phyloP scores from a whole-genome alignment of 2,888 invertebrate genomes.

The Agonum fuliginosum region DNA sequence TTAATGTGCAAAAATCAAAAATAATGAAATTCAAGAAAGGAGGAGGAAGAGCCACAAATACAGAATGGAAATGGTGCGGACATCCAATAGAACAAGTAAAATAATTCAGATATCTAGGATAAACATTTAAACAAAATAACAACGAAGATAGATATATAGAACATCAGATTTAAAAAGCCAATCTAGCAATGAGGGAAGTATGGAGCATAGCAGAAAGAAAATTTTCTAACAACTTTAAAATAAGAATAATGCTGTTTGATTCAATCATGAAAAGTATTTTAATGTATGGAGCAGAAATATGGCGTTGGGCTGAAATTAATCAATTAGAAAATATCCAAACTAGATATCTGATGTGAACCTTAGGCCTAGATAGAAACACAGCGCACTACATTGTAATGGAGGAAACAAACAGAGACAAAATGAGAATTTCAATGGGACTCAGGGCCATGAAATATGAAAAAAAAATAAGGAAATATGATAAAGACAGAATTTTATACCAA shows the following conservation, averaged over 20 bases:
- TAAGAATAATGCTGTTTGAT: slow-evolving; percentile 38
- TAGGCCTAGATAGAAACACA: slow-evolving; percentile 10
- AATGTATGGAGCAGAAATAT: slow-evolving; percentile 41
- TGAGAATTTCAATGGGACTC: background rate
- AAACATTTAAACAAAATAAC: slow-evolving; percentile 32
- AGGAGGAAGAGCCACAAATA: too few relatives aligned
- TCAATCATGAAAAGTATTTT: slow-evolving; percentile 12
- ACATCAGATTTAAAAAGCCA: slow-evolving; percentile 48
- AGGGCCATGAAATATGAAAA: background rate
- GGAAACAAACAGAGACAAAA: slow-evolving; percentile 43
- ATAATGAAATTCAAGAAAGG: too few relatives aligned
- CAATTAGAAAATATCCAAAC: slow-evolving; percentile 27
- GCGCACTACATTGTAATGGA: slow-evolving; percentile 39
- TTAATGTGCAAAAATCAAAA: too few relatives aligned
- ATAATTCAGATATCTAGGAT: slow-evolving; percentile 60
- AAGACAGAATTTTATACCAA: background rate
- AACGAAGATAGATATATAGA: slow-evolving; percentile 7
- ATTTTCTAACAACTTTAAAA: slow-evolving; percentile 27
- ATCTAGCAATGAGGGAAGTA: slow-evolving; percentile 27
- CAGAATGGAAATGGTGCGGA: too few relatives aligned
- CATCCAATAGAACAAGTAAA: too few relatives aligned
- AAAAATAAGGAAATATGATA: slow-evolving; percentile 1
- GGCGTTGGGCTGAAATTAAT: slow-evolving; percentile 36
- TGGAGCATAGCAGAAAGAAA: slow-evolving; percentile 52
- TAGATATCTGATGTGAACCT: slow-evolving; percentile 45